Percentiles rank a stretch among this genome's conserved stretches.
These are phyloP conservation scores for Melanotaenia boesemani DNA, from an alignment of 2,797 vertebrate species.

Conservation along the genomic window DNA sequence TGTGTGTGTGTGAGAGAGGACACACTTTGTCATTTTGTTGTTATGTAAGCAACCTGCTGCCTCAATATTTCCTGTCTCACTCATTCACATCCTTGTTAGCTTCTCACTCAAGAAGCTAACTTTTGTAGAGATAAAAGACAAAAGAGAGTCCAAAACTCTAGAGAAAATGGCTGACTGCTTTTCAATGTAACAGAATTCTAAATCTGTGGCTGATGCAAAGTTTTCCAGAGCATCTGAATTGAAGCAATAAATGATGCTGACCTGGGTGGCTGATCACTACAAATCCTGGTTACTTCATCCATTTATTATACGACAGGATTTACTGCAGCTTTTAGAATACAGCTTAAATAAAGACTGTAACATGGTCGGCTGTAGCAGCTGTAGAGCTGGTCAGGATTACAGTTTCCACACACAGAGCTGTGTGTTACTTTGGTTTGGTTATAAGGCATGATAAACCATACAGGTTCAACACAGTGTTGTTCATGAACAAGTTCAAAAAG, in stretches of 20 bases:
- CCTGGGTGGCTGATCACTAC: neutral
- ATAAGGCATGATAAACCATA: neutral
- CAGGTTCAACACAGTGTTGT: neutral
- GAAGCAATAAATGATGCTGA: neutral
- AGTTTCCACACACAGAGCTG: too few relatives aligned
- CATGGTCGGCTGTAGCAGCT: neutral
- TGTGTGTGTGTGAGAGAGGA: neutral
- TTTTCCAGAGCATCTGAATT: neutral
- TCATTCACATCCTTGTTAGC: neutral
- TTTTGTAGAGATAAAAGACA: too few relatives aligned
- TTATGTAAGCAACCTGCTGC: neutral
- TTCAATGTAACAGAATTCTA: neutral
- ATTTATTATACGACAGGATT: neutral
- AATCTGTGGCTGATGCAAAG: neutral
- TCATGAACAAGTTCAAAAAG: too few relatives aligned
- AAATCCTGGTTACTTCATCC: neutral
- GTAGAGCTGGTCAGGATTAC: neutral
- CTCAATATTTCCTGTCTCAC: neutral
- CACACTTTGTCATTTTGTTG: neutral
- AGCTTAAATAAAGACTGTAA: neutral
- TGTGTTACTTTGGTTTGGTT: neutral
- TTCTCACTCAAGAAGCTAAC: neutral
- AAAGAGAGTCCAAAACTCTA: too few relatives aligned
- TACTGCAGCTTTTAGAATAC: neutral
- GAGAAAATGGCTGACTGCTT: neutral